Base-by-base conservation (phyloP, 2,113 vertebrate species). In the Colaptes auratus region DNA sequence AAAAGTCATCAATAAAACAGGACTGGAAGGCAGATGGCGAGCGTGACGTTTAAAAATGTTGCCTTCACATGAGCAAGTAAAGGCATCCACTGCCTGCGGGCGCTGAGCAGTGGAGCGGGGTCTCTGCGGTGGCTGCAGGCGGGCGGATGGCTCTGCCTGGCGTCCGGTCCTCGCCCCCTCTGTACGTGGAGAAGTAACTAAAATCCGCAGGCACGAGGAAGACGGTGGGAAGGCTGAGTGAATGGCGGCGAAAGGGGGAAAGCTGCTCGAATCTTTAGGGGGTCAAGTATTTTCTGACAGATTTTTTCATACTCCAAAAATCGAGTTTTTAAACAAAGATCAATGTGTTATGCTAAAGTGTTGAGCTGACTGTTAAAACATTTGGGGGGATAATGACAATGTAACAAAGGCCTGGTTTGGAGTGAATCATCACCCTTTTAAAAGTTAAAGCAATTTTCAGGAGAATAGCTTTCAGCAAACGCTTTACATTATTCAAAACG, bases 401-500 rank as follows among this genome's bases (percentile, higher is more conserved):
- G 98, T 98, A 99, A 99, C 98, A 99, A 98, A 99, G 98, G 98
- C 98, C 98, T 97, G 98, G 97, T 98, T 98, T 98, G 97, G 97
- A 98, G 98, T 98, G 98, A 98, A 99, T 98, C 98, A 98, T 98
- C 98, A 98, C 98, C 98, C 98, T 98, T 99, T 99, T 99, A 99
- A 99, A 99, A 99, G 99, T 99, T 99, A 99, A 99, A 99, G 99
- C 99, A 99, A 99, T 99, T 99, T 99, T 98, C 98, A 98, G 97
- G 97, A 99, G 98, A 99, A 99, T 98, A 98, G 98, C 98, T 98
- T 98, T 98, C 98, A 98, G 98, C 98, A 97, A 98, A 98, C 95
- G 98, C 98, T 98, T 98, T 98, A 99, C 98, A 99, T 99, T 99
- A 99, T 99, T 99, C 98, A 99, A 99, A 99, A 98, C 98, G 98